phyloP scores from a whole-genome alignment of 2,113 vertebrate genomes.

The Calidris pugnax region DNA sequence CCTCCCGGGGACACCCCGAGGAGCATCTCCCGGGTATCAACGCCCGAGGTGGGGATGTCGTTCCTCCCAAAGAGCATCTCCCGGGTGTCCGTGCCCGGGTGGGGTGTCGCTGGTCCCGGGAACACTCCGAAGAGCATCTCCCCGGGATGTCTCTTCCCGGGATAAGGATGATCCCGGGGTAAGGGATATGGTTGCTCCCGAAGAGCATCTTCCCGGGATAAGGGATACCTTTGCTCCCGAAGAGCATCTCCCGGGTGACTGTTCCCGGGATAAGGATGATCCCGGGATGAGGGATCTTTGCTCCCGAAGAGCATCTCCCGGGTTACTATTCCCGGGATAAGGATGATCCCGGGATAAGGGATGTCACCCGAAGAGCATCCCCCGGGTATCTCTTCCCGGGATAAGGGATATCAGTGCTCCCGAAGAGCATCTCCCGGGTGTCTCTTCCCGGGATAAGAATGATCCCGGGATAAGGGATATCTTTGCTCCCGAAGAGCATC shows the following conservation, averaged over 20 bases:
- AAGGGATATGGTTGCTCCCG: not conserved
- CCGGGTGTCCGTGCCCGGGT: not conserved
- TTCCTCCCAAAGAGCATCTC: not conserved
- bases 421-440: not conserved
- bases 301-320: not conserved
- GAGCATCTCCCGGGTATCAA: no score
- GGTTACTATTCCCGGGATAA: no score
- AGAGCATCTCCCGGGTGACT: not conserved
- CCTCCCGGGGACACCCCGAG: no score
- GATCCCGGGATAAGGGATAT: not conserved
- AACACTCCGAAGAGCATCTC: not conserved
- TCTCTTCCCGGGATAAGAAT: not conserved
- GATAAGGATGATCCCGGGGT: no score
- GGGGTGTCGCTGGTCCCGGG: not conserved
- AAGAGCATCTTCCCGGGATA: not conserved
- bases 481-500: no score
- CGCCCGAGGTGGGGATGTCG: no score
- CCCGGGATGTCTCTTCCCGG: not conserved
- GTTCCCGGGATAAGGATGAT: not conserved
- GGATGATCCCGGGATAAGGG: not conserved
- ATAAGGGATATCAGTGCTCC: not conserved
- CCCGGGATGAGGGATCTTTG: not conserved
- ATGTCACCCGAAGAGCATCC: not conserved
- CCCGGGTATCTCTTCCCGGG: not conserved
- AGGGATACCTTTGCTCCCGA: no score